Base-by-base conservation (phyloP, 2,113 vertebrate species). In the Fulmarus glacialis region DNA sequence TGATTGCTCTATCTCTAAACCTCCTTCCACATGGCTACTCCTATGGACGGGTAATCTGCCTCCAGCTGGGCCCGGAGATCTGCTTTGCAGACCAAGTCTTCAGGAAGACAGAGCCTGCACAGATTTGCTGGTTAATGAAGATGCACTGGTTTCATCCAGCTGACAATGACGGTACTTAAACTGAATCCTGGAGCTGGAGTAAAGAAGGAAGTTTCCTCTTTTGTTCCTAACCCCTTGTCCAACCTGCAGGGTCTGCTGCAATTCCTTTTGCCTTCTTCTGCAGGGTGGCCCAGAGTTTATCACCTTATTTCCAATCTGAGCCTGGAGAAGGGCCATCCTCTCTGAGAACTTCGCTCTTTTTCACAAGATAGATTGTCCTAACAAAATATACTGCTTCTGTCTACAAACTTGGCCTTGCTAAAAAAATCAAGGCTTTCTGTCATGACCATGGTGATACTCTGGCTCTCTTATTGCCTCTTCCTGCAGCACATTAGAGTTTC, bases 201-300 rank as follows among this genome's bases (percentile, higher is more conserved):
- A 9, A 36, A 56, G 58, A 11, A 34, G 11, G 19, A 78, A 40
- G 1, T 38, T 27, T 50, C 18, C 8, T 50, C 21, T 66, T 30
- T 17, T 19, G 12, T 20, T 36, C 19, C 38, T 38, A 70, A 15
- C 1, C 17, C 16, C 19, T 83, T 30, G 6, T 38, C 32, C 43
- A 48, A 5, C 5, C 2, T 7, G 2, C 16, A 68, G 43, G 3
- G 4, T 36, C n/a, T 66, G 24, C 34, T 71, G 22, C 0, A 12
- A 26, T 40, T 48, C 63, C 32, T 79, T 62, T 56, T 52, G 15
- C 38, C 1, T 4, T 8, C 24, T 75, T 70, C 48, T 73, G 12
- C 67, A 40, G 22, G 10, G 27, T 53, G 45, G 26, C 38, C 15
- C 38, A 16, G 24, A 52, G 10, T 48, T 47, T 18, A 1, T 5